phyloP scores from a whole-genome alignment of 2,113 vertebrate genomes.

The Halcyon malimbica region DNA sequence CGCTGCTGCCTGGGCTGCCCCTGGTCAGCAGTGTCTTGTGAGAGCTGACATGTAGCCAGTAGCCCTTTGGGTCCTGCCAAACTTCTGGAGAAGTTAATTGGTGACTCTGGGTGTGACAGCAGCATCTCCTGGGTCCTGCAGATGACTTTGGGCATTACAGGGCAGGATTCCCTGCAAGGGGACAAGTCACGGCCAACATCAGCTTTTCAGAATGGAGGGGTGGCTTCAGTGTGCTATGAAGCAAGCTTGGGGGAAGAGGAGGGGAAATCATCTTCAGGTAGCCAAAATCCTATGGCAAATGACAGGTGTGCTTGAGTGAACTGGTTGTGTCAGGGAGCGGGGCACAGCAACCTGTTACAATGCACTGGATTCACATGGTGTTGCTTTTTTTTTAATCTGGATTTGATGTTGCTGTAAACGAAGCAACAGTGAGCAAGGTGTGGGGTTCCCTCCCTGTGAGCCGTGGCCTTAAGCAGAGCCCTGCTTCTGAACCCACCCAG shows the following conservation, averaged over 20 bases:
- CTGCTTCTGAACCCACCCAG: neutral
- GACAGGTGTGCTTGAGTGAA: neutral
- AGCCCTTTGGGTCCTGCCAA: neutral
- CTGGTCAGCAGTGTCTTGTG: fast-evolving
- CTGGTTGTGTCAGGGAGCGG: neutral
- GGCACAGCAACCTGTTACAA: neutral
- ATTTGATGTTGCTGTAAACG: fast-evolving
- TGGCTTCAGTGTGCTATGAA: neutral
- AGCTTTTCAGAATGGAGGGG: neutral
- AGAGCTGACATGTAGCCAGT: neutral
- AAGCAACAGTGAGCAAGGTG: fast-evolving
- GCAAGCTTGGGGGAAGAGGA: neutral
- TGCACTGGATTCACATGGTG: neutral
- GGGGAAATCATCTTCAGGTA: neutral
- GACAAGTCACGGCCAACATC: fast-evolving
- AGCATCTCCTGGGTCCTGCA: neutral
- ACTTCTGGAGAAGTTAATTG: neutral
- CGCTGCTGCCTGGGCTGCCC: neutral
- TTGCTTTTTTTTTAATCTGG: neutral
- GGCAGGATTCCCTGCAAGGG: neutral
- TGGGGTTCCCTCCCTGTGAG: fast-evolving
- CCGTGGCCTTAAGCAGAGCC: fast-evolving
- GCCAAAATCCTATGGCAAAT: neutral
- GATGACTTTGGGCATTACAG: neutral
- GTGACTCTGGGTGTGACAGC: neutral